Evolutionary conservation across 2,113 vertebrate species (phyloP), one percentile per base, ranked within the genome.

Genomic region (Ardeotis arabs): DNA sequence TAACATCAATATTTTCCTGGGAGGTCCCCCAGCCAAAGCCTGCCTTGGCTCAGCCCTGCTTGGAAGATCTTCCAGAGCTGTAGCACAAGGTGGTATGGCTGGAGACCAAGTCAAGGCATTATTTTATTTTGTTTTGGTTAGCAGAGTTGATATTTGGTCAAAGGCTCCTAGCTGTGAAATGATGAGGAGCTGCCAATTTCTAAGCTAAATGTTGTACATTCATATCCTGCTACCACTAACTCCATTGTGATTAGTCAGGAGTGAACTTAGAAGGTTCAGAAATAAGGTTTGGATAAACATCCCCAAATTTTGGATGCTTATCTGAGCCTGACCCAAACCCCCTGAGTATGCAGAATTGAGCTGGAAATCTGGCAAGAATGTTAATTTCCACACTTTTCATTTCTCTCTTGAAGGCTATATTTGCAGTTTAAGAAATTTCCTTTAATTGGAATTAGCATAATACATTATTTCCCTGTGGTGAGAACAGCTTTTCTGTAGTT

Each of bases 361-460:
- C 91, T 96, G 89, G 96, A 96, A 96, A 96, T 96, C 93, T 97
- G 96, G 96, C 96, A 96, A 89, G 95, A 91, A 96, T 90, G 96
- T 95, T 95, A 95, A 96, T 96, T 96, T 97, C 93, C 94, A 83
- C 95, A 95, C 95, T 96, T 94, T 95, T 95, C 81, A 94, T 95
- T 97, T 95, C 84, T 97, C 96, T 97, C 95, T 93, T 96, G 95
- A 97, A 97, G 96, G 94, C 91, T 92, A 74, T 95, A 96, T 95
- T 95, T 96, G 93, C 94, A 93, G 93, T 96, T 97, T 95, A 85
- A 94, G 94, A 96, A 96, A 96, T 95, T 95, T 96, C 84, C 94
- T 95, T 94, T 97, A 95, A 95, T 95, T 96, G 89, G 95, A 96
- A 97, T 97, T 97, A 97, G 91, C 96, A 97, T 96, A 97, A 97